Evolutionary conservation across 1,140 invertebrate genomes (phyloP).

Genomic region (Microplitis mediator): DNA sequence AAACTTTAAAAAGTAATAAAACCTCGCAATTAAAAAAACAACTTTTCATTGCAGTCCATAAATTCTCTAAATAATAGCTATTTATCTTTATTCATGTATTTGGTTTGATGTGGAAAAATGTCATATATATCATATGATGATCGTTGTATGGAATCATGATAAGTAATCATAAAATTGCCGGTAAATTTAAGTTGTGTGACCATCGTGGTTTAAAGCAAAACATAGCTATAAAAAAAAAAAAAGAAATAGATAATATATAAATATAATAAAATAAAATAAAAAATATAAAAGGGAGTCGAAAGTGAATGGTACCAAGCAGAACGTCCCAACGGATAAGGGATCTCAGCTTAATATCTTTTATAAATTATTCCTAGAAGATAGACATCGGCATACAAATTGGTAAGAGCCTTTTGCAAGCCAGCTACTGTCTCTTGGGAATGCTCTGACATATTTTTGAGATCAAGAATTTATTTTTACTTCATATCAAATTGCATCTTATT

Average conservation of each 20-base stretch:
- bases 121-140: not conserved
- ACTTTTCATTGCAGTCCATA: too few relatives aligned
- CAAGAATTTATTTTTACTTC: not conserved
- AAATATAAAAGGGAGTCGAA: not conserved
- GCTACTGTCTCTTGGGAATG: constrained; percentile 26
- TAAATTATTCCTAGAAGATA: constrained; percentile 49
- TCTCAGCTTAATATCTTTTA: constrained; percentile 48
- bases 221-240: not conserved
- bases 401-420: constrained; percentile 18
- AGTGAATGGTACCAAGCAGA: constrained; percentile 16
- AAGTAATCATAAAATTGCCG: not conserved
- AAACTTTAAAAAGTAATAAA: too few relatives aligned
- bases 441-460: constrained; percentile 13
- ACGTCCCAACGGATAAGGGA: constrained; percentile 39
- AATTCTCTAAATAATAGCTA: too few relatives aligned
- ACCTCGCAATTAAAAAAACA: too few relatives aligned
- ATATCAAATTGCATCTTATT: not conserved
- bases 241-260: not conserved
- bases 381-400: constrained; percentile 51
- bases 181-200: constrained; percentile 20
- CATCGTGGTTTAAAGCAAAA: not conserved
- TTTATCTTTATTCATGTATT: too few relatives aligned
- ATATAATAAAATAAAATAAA: constrained; percentile 2
- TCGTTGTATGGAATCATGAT: not conserved
- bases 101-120: not conserved